Conservation (phyloP, 2,888 invertebrate species). For the Reticulitermes lucifugus region DNA sequence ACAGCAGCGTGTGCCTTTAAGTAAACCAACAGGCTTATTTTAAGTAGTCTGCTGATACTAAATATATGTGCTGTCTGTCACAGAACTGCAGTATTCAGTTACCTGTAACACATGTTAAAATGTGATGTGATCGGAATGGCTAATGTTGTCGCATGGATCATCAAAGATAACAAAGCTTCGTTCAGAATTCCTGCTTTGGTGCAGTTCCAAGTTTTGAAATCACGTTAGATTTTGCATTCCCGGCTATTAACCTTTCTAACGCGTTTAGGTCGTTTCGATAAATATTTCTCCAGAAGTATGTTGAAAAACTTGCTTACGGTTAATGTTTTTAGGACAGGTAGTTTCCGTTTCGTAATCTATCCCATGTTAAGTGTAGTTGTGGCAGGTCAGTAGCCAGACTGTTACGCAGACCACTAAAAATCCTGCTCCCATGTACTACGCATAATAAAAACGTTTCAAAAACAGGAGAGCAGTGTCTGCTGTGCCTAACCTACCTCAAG, state of each 20-base stretch:
- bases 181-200: background rate
- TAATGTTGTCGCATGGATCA: no score
- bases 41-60: no score
- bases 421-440: background rate
- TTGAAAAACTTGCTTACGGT: background rate
- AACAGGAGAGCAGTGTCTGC: background rate
- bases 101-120: no score
- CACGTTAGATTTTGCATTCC: background rate
- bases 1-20: no score
- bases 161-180: background rate
- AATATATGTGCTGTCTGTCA: no score
- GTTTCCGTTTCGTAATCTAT: slow-evolving; percentile 28
- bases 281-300: background rate
- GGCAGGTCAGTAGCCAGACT: slow-evolving; percentile 30
- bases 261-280: background rate
- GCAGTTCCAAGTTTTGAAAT: background rate
- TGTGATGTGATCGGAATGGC: no score
- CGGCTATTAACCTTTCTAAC: background rate
- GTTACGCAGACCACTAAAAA: slow-evolving; percentile 39
- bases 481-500: background rate
- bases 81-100: no score
- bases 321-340: slow-evolving; percentile 26
- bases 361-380: slow-evolving; percentile 25
- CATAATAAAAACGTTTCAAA: background rate
- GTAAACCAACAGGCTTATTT: no score